Evolutionary conservation across 2,888 invertebrate genomes (phyloP).

Genomic region (Drosophila nr. perissopoda): DNA sequence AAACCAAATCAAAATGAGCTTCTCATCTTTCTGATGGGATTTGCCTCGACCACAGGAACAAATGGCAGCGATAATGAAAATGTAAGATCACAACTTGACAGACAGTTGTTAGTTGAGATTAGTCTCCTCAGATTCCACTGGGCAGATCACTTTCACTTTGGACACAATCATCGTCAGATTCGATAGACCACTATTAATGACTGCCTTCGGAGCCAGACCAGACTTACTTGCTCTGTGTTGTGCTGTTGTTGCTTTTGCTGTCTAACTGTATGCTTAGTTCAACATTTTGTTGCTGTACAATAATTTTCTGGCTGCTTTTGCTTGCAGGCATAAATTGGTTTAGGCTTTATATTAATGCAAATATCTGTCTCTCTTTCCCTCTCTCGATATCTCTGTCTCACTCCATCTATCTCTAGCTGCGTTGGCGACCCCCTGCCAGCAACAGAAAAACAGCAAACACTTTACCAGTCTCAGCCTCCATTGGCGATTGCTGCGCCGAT

Average conservation of each 20-base stretch:
- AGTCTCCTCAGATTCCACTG: slow-evolving; percentile 29
- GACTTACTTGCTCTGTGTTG: not conserved
- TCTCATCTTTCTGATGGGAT: slow-evolving; percentile 44
- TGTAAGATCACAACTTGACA: slow-evolving; percentile 47
- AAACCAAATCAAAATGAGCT: slow-evolving; percentile 51
- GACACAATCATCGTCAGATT: slow-evolving; percentile 30
- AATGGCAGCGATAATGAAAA: slow-evolving; percentile 67
- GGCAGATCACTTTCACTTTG: slow-evolving; percentile 54
- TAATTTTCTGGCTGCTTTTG: slow-evolving; percentile 50
- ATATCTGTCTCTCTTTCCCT: slow-evolving; percentile 64
- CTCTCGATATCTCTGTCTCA: not conserved
- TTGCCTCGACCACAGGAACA: slow-evolving; percentile 51
- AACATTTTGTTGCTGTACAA: slow-evolving; percentile 37
- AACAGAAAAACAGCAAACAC: slow-evolving; percentile 11
- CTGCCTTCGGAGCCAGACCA: slow-evolving; percentile 7
- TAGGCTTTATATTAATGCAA: slow-evolving; percentile 79
- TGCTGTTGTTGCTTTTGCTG: slow-evolving; percentile 1
- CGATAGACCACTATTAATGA: slow-evolving; percentile 38
- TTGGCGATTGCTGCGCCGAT: slow-evolving; percentile 57
- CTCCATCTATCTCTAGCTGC: slow-evolving; percentile 37
- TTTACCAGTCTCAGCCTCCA: slow-evolving; percentile 28
- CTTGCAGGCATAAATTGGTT: slow-evolving; percentile 79
- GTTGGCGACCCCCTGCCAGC: slow-evolving; percentile 73
- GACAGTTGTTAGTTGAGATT: slow-evolving; percentile 6
- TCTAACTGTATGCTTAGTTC: slow-evolving; percentile 29